Evolutionary conservation across 1,140 invertebrate genomes (phyloP).

Genomic region (Drosophila leontia): DNA sequence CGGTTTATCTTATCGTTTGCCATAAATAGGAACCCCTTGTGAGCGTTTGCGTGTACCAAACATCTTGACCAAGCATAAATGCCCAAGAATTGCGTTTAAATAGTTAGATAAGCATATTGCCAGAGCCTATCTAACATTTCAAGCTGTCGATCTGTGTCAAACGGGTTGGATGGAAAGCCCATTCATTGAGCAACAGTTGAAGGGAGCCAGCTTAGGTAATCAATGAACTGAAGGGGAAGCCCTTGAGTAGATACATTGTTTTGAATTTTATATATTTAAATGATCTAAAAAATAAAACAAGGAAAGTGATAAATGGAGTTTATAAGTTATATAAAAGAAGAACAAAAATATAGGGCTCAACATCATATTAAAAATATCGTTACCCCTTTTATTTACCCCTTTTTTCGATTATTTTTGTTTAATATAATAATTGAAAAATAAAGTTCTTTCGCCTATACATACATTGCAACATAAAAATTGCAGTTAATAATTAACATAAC

Average conservation of each 20-base stretch:
- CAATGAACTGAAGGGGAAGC: background rate
- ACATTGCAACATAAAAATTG: too few relatives aligned
- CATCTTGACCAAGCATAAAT: slow-evolving; percentile 27
- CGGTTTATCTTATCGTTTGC: slow-evolving; percentile 35
- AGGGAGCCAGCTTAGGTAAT: background rate
- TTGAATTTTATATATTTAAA: background rate
- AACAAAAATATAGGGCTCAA: too few relatives aligned
- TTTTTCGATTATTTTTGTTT: background rate
- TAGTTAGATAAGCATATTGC: slow-evolving; percentile 10
- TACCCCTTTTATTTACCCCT: too few relatives aligned
- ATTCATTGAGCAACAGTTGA: slow-evolving; percentile 10
- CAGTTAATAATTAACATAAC: too few relatives aligned
- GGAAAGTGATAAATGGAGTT: too few relatives aligned
- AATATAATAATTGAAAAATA: background rate
- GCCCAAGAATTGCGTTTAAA: slow-evolving; percentile 10
- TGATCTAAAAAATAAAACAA: too few relatives aligned
- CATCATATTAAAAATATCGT: too few relatives aligned
- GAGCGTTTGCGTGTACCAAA: slow-evolving; percentile 21
- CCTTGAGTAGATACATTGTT: background rate
- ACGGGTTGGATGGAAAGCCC: background rate
- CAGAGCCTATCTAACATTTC: slow-evolving; percentile 19
- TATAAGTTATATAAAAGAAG: too few relatives aligned
- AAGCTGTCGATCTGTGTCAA: slow-evolving; percentile 12
- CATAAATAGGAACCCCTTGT: slow-evolving; percentile 53
- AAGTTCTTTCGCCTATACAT: too few relatives aligned